A percentile compares a stretch with the other conserved stretches of the same genome.
phyloP scores from a whole-genome alignment of 2,797 vertebrate species.

The Basileuterus tristriatus region DNA sequence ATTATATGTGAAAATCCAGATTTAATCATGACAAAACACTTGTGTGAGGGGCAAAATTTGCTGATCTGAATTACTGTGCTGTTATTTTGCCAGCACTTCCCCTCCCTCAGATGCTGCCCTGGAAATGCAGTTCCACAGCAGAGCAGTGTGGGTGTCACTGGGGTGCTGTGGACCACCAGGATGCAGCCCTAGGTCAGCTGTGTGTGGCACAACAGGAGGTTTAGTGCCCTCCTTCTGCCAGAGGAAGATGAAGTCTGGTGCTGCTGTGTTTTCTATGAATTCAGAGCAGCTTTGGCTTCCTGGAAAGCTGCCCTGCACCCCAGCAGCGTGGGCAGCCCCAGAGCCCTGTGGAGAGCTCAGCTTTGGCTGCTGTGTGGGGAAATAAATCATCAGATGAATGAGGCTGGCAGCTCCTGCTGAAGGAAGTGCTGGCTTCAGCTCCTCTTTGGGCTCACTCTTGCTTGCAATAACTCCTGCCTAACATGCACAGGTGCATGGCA shows the following conservation, averaged over 20 bases:
- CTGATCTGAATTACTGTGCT: background rate
- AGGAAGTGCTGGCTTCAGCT: background rate
- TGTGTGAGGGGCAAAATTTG: background rate
- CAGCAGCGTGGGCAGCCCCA: background rate
- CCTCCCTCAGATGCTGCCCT: background rate
- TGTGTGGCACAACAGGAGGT: background rate
- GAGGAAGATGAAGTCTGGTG: background rate
- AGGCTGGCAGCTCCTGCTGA: background rate
- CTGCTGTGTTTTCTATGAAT: background rate
- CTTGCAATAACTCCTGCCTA: background rate
- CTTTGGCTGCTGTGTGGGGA: background rate
- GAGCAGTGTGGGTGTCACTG: background rate
- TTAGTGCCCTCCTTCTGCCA: background rate
- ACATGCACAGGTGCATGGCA: accelerated
- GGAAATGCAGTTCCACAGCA: background rate
- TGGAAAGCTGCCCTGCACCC: background rate
- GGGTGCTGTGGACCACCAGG: background rate
- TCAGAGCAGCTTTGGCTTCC: slow-evolving; percentile 6
- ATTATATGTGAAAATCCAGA: background rate
- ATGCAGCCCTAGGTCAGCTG: background rate
- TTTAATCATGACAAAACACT: background rate
- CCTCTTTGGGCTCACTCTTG: background rate
- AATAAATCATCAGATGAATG: background rate
- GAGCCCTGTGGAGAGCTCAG: background rate
- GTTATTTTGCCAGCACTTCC: background rate